A percentile compares a stretch with the other conserved stretches of the same genome.
Conservation (phyloP, 2,888 invertebrate genomes). For the Bellardia pandia region DNA sequence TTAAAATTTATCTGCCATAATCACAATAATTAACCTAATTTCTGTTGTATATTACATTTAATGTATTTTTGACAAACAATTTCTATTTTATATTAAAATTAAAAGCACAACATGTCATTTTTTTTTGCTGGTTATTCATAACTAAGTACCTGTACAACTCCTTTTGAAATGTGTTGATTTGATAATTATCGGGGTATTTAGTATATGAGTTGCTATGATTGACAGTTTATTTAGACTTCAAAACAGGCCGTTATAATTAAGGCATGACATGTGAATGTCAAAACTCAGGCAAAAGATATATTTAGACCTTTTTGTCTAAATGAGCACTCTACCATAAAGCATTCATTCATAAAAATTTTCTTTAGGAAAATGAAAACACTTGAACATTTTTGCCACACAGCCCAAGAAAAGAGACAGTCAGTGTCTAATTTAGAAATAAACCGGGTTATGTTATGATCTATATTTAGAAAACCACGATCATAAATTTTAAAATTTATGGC, state of each 20-base stretch:
- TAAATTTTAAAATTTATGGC: conserved; percentile 6
- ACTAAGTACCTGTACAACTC: background rate
- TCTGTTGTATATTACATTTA: no score
- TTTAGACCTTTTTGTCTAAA: background rate
- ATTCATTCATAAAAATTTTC: conserved; percentile 15
- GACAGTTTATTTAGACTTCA: conserved; percentile 58
- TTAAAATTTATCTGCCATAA: no score
- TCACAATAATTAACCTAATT: no score
- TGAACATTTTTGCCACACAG: conserved; percentile 10
- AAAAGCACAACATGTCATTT: conserved; percentile 2
- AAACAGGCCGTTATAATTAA: conserved; percentile 59
- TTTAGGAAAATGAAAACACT: background rate
- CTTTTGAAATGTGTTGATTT: conserved; percentile 66
- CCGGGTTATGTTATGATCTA: background rate
- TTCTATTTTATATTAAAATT: background rate
- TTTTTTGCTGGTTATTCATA: background rate
- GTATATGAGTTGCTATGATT: conserved; percentile 42
- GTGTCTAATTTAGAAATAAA: background rate
- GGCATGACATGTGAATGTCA: conserved; percentile 69
- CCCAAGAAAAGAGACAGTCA: background rate
- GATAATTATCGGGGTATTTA: conserved; percentile 68
- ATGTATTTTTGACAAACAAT: background rate
- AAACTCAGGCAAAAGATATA: conserved; percentile 57
- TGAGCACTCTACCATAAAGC: background rate
- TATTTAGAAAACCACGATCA: conserved; percentile 37